A percentile compares a stretch with the other conserved stretches of the same genome.
These are phyloP conservation scores for Ectemnius continuus DNA, from an alignment of 2,888 invertebrate species.

Conservation along the genomic window DNA sequence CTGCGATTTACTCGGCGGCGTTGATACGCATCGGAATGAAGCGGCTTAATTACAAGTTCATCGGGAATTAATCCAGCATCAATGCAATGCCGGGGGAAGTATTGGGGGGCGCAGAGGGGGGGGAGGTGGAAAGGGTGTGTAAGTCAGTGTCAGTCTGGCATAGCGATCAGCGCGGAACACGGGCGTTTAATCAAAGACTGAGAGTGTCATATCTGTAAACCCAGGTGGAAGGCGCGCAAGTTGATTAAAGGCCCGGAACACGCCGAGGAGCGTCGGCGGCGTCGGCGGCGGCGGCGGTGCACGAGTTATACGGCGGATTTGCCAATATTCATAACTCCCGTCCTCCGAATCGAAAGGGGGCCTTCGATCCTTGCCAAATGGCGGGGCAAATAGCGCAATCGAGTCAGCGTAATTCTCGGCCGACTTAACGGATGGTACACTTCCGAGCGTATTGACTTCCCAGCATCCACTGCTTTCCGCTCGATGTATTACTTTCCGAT, in stretches of 20 bases:
- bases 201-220: slow-evolving; percentile 28
- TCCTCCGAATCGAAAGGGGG: slow-evolving; percentile 23
- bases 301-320: slow-evolving; percentile 47
- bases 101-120: too few species aligned
- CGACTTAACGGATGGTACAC: too few species aligned
- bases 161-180: slow-evolving; percentile 13
- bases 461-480: too few species aligned
- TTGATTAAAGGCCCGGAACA: slow-evolving; percentile 53
- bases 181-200: slow-evolving; percentile 22
- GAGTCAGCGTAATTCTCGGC: slow-evolving; percentile 5
- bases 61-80: too few species aligned
- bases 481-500: too few species aligned
- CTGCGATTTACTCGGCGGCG: too few species aligned
- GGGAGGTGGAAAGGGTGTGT: not conserved
- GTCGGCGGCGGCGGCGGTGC: too few species aligned
- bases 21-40: too few species aligned
- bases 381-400: slow-evolving; percentile 19
- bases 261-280: slow-evolving; percentile 19
- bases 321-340: slow-evolving; percentile 39
- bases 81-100: too few species aligned
- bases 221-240: slow-evolving; percentile 44
- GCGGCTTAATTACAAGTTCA: too few species aligned
- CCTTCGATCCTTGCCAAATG: slow-evolving; percentile 25
- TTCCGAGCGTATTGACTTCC: too few species aligned
- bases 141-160: slow-evolving; percentile 14